phyloP scores from a whole-genome alignment of 2,797 vertebrate species.

The Chromis chromis region DNA sequence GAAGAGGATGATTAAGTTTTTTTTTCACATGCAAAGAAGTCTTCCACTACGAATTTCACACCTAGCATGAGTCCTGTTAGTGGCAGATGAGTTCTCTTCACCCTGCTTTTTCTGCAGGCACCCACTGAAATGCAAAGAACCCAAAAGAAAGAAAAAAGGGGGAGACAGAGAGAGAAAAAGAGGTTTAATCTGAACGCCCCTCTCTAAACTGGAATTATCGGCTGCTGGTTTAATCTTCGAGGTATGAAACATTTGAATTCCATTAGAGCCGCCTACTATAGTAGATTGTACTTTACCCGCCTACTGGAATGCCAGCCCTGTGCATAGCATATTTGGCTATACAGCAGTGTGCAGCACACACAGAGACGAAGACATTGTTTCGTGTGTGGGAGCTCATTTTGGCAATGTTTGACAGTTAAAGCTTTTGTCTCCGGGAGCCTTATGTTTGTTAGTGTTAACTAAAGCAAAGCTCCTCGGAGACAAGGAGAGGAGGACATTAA shows the following conservation, averaged over 20 bases:
- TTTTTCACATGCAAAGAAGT: constrained; percentile 31
- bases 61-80: constrained; percentile 23
- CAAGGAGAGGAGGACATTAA: constrained; percentile 50
- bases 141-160: constrained; percentile 22
- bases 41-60: constrained; percentile 50
- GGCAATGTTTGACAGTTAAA: constrained; percentile 74
- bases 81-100: constrained; percentile 35
- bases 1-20: constrained; percentile 31
- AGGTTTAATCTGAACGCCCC: constrained; percentile 57
- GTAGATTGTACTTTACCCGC: constrained; percentile 69
- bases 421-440: constrained; percentile 68
- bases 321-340: constrained; percentile 59
- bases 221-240: constrained; percentile 63
- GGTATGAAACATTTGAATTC: constrained; percentile 73
- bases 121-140: constrained; percentile 45
- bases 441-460: constrained; percentile 69
- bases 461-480: constrained; percentile 66
- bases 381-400: constrained; percentile 81
- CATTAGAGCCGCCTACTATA: constrained; percentile 74
- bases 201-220: constrained; percentile 66
- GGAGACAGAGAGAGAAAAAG: constrained; percentile 2
- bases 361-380: constrained; percentile 74
- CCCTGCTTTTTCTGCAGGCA: constrained; percentile 41
- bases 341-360: constrained; percentile 61
- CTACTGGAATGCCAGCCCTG: constrained; percentile 67